Base-by-base conservation (phyloP, 2,797 vertebrate genomes). In the Falco rusticolus region DNA sequence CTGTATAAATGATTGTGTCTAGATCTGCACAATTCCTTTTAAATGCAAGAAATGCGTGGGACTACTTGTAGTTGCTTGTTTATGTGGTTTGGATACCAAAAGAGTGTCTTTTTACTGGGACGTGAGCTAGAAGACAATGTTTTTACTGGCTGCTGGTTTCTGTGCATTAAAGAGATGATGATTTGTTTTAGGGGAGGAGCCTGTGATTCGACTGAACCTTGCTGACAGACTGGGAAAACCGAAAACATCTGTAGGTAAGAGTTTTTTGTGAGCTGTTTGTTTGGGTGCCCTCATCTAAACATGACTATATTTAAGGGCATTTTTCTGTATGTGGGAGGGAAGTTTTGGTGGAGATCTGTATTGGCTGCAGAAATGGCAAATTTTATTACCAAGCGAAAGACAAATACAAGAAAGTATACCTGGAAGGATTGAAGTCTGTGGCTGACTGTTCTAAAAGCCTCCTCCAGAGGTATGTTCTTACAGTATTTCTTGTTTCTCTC, bases 141-240 rank as follows among this genome's bases (percentile, higher is more conserved):
- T 59, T 80, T 48, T 51, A 7, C 48, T 70, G 60, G 17, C 37
- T 65, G 0, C 61, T 78, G 66, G 8, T 43, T 70, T 53, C 48
- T 54, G 6, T 60, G 69, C 43, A 17, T 54, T 91, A 12, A 84
- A 22, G 29, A 64, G 4, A 5, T 68, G 6, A 1, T 45, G 16
- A 9, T 84, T 93, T 76, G 6, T 89, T 95, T 77, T 47, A 98
- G 98, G 97, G 74, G 98, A 98, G 43, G 97, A 98, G 43, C 97
- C 98, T 5, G 90, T 96, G 84, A 94, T 98, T 90, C 96, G 84
- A 29, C 43, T 98, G 79, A 98, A 94, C 29, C 88, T 98, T 83
- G 81, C 95, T 1, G 98, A 98, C 76, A 98, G 98, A 80, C 54
- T 98, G 65, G 98, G 97, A 2, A 98, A 98, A 72, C 84, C 97